phyloP scores from a whole-genome alignment of 2,113 vertebrate genomes.

The Coregonus clupeaformis region DNA sequence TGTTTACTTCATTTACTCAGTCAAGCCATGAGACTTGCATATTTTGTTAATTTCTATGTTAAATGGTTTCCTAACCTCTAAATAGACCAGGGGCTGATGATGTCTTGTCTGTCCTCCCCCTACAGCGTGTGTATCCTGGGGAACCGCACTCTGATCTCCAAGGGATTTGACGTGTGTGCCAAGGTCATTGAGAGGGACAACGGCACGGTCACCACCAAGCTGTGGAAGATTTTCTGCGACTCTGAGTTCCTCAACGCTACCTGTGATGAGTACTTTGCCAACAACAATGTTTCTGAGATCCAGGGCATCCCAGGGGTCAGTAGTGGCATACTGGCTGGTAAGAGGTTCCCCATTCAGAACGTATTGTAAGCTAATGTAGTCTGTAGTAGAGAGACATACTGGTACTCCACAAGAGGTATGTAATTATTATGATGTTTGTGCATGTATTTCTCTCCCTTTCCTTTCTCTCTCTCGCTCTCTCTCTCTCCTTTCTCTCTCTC shows the following conservation, averaged over 20 bases:
- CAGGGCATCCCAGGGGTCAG: slow-evolving; percentile 92
- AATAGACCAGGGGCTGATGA: neutral
- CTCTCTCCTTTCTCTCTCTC: neutral
- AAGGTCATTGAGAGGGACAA: slow-evolving; percentile 90
- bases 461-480: no score
- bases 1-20: neutral
- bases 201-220: slow-evolving; percentile 86
- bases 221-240: slow-evolving; percentile 94
- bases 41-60: neutral
- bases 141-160: slow-evolving; percentile 88
- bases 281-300: slow-evolving; percentile 90
- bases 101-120: neutral
- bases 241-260: slow-evolving; percentile 91
- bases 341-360: neutral
- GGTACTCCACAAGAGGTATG: no score
- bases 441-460: no score
- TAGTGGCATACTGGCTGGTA: slow-evolving; percentile 92
- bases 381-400: neutral
- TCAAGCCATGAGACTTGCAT: neutral
- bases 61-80: no score
- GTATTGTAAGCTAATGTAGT: neutral
- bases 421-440: no score
- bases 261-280: slow-evolving; percentile 90
- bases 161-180: slow-evolving; percentile 88
- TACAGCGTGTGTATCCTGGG: slow-evolving; percentile 92